phyloP scores from a whole-genome alignment of 2,888 invertebrate species.

The Scaptomyza polygonia region DNA sequence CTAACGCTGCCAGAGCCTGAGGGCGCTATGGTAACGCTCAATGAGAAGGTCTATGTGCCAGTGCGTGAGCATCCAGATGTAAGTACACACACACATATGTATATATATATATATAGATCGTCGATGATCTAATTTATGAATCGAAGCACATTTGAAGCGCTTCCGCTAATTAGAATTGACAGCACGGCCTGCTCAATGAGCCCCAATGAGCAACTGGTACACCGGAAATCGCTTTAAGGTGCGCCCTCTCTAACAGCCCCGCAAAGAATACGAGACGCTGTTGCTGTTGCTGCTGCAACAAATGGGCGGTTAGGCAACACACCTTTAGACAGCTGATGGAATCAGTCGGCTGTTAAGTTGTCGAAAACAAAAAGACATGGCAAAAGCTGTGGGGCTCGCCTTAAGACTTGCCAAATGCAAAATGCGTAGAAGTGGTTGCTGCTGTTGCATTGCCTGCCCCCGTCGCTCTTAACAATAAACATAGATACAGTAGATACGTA shows the following conservation, averaged over 20 bases:
- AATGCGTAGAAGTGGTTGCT: constrained; percentile 56
- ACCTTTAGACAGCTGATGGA: constrained; percentile 56
- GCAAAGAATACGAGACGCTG: constrained; percentile 47
- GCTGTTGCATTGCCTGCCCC: constrained; percentile 9
- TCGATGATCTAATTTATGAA: constrained; percentile 69
- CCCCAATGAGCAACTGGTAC: constrained; percentile 82
- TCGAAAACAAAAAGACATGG: constrained; percentile 48
- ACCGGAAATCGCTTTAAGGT: constrained; percentile 83
- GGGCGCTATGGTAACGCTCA: constrained; percentile 95
- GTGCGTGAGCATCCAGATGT: constrained; percentile 99
- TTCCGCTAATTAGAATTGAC: constrained; percentile 83
- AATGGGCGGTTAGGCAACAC: constrained; percentile 59
- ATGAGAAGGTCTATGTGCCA: constrained; percentile 99
- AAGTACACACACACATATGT: constrained; percentile 86
- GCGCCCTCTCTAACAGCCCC: constrained; percentile 65
- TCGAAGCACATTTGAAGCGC: constrained; percentile 64
- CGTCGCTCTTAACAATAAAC: neutral
- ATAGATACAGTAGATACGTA: constrained; percentile 11
- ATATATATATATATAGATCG: constrained; percentile 1
- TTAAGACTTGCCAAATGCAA: constrained; percentile 54
- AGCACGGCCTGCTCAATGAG: constrained; percentile 66
- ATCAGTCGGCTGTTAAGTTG: constrained; percentile 71
- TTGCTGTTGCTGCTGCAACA: constrained; percentile 51
- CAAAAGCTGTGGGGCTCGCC: constrained; percentile 49
- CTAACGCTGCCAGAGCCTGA: constrained; percentile 95